Base-by-base conservation (phyloP, 2,888 invertebrate genomes). In the Fragum whitleyi region DNA sequence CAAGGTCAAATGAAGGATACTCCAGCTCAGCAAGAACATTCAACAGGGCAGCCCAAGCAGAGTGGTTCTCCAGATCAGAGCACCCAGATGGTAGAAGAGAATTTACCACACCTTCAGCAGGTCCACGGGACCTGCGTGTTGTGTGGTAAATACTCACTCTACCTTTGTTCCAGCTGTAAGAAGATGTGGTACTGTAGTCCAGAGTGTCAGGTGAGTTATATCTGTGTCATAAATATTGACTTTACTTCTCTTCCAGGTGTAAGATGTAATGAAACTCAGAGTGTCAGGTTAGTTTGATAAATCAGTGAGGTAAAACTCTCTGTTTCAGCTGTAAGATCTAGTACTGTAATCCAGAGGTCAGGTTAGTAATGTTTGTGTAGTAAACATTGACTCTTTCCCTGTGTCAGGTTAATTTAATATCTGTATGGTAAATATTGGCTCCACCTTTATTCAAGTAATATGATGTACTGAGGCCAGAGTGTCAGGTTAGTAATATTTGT, bases 141-240 rank as follows among this genome's bases (percentile, higher is more conserved):
- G 84, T 91, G 91, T 86, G 86, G 86, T 2, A 88, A 89, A 62
- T 81, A 86, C 65, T 88, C 90, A 28, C 83, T 90, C 67, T 91
- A 88, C 75, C 87, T 91, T 23, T 91, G 91, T 59, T 90, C 90
- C 21, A 87, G 81, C 70, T 91, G 91, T 75, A 87, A 89, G 26
- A 75, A 83, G n/a, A 86, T 90, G n/a, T 98, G 98, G 97, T 98
- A 98, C 94, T 98, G 98, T 95, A 97, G 97, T 92, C 95, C 97
- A 74, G 97, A 97, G 86, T 98, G 98, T 94, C 98, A 98, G 96
- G 98, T 98, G 94, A 92, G 92, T 74, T 21, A 3, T 32, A 11
- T 32, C 19, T 90, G 84, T 91, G 91, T 86, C 85, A 85, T 2
- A 88, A 89, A 62, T 81, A 86, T 61, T 88, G 90, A 28, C 83